Percentiles rank a stretch among this genome's conserved stretches.
Conservation (phyloP, 2,888 invertebrate genomes). For the Balanococcus diminutus region DNA sequence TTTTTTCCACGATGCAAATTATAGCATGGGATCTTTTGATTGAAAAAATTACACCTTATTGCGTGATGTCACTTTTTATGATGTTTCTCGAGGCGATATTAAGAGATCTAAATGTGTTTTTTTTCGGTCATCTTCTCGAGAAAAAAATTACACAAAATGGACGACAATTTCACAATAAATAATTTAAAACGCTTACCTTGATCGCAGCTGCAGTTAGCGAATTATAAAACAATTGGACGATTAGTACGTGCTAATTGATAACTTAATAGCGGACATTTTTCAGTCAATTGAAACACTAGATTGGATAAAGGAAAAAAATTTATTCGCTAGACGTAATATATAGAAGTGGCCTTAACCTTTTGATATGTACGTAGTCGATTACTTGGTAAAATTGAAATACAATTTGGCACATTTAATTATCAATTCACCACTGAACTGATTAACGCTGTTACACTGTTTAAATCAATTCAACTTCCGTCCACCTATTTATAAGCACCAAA, state of each 20-base stretch:
- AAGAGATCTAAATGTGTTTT: neutral
- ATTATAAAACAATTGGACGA: neutral
- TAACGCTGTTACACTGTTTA: neutral
- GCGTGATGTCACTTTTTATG: too few relatives aligned
- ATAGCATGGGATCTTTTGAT: neutral
- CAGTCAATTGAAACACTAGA: neutral
- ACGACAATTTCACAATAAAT: neutral
- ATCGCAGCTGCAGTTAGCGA: neutral
- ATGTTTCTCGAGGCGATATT: neutral
- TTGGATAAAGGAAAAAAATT: constrained; percentile 18
- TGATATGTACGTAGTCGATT: constrained; percentile 15
- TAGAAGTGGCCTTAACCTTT: constrained; percentile 27
- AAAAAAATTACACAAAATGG: neutral
- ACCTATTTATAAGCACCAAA: constrained; percentile 16
- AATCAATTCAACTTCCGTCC: constrained; percentile 23
- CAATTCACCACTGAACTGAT: constrained; percentile 11
- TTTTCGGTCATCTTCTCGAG: neutral
- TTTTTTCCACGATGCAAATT: neutral
- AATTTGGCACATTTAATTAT: constrained; percentile 34
- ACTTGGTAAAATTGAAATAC: constrained; percentile 6
- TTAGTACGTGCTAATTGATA: neutral
- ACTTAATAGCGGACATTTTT: neutral
- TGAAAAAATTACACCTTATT: neutral
- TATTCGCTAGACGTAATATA: neutral
- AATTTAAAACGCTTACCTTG: constrained; percentile 25